Evolutionary conservation across 1,140 invertebrate species (phyloP).

Genomic region (Platorchestia sp.): DNA sequence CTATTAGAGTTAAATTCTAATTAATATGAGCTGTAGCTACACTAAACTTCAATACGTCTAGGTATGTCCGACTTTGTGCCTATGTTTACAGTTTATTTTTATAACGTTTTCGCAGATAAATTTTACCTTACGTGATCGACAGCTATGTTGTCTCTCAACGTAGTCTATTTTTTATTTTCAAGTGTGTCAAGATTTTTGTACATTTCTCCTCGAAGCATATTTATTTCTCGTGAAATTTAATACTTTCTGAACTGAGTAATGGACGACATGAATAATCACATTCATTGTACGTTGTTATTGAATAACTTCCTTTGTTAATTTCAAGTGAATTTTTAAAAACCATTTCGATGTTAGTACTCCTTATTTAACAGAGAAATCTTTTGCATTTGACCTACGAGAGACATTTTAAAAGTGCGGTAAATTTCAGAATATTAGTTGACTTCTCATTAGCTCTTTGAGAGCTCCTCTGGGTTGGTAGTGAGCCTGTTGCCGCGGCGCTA

Average conservation of each 20-base stretch:
- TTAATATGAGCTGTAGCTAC: neutral
- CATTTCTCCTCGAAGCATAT: neutral
- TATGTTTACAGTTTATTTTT: conserved; percentile 36
- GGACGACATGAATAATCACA: neutral
- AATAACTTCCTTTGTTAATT: neutral
- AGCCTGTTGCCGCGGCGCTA: neutral
- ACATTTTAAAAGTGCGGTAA: neutral
- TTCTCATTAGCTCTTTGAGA: neutral
- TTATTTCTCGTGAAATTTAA: neutral
- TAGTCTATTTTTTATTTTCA: neutral
- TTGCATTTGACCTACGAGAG: neutral
- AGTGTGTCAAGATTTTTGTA: neutral
- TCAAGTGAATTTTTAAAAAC: neutral
- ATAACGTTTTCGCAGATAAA: neutral
- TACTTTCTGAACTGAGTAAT: neutral
- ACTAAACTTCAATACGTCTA: neutral
- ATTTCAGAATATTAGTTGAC: neutral
- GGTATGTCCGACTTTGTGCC: conserved; percentile 17
- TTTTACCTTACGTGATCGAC: neutral
- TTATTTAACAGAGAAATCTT: neutral
- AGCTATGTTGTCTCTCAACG: neutral
- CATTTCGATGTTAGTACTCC: neutral
- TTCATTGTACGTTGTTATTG: neutral
- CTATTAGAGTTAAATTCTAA: neutral
- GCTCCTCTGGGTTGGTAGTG: neutral